Percentiles rank a stretch among this genome's conserved stretches.
Conservation (phyloP, 2,888 invertebrate species). For the Coelopa pilipes region DNA sequence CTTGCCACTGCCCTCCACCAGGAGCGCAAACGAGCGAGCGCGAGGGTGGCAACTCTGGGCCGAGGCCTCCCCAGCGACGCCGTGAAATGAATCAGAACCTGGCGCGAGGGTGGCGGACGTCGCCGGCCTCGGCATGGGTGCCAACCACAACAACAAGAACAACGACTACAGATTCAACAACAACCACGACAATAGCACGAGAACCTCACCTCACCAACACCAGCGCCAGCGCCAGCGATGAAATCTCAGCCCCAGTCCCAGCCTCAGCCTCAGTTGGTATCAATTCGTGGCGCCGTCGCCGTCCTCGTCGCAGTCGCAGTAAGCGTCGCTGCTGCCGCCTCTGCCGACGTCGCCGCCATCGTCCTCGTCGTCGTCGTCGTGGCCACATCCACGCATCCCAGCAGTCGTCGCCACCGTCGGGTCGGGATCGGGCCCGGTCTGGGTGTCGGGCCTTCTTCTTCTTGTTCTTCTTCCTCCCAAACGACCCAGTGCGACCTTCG, state of each 20-base stretch:
- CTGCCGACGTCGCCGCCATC: no score
- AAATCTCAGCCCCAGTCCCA: background rate
- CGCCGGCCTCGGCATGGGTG: background rate
- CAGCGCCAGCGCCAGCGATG: background rate
- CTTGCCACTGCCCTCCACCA: constrained; percentile 17
- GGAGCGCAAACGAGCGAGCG: constrained; percentile 33
- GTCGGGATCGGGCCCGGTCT: no score
- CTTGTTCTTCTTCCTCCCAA: no score
- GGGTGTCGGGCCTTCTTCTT: no score
- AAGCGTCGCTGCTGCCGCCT: no score
- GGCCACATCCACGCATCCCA: no score
- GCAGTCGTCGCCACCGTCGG: no score
- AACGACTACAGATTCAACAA: constrained; percentile 1
- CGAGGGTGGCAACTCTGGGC: constrained; percentile 50
- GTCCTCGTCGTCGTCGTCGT: no score
- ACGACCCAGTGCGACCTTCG: no score
- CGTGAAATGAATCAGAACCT: constrained; percentile 11
- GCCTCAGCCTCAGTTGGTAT: background rate
- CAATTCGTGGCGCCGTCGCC: background rate
- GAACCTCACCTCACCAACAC: no score
- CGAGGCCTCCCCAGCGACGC: constrained; percentile 18
- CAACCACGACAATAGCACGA: background rate
- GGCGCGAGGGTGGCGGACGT: background rate
- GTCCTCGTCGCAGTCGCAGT: background rate
- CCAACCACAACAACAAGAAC: background rate